Evolutionary conservation across 2,888 invertebrate genomes (phyloP), one percentile per base, ranked within the genome.

Genomic region (Pammene aurita): DNA sequence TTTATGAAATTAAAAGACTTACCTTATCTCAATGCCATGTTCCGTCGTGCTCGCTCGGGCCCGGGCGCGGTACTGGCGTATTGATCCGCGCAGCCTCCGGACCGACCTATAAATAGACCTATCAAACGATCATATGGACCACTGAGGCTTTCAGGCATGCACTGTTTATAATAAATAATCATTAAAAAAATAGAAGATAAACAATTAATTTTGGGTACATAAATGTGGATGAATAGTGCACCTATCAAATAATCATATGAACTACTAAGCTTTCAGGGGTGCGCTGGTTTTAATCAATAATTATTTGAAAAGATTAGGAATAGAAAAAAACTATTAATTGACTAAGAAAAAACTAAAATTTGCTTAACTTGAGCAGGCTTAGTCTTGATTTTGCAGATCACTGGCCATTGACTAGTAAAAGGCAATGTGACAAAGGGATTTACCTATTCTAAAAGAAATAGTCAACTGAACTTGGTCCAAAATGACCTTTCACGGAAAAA

Each of bases 51-150:
- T 48, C 18, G 65, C 46, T 48, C 14, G 46, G 57, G 56, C 57
- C 65, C 48, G 41, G 65, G 48, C 65, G 65, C 57, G 65, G 48
- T 18, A 66, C 65, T 66, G 56, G 18, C 48, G 48, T 66, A 66
- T 66, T 66, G 65, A 66, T 66, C 57, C 26, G 65, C 65, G 65
- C 65, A 66, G 65, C 65, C 65, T 66, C 65, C 14, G 65, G 65
- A 41, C 65, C 65, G 11, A 5, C 4, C 56, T 66, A 66, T 66
- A 50, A 57, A 66, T 57, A 66, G 65, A 57, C 62, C 52, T 41
- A 62, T 62, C 62, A 62, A 50, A 48, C 41, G 41, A 62, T 62
- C 18, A 62, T 62, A 62, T 52, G 62, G 62, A 62, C 46, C 34
- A 44, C 56, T 48, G 11, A 41, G 55, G 38, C 35, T 48, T 48